Evolutionary conservation across 2,797 vertebrate species (phyloP).

Genomic region (Chelonia mydas): DNA sequence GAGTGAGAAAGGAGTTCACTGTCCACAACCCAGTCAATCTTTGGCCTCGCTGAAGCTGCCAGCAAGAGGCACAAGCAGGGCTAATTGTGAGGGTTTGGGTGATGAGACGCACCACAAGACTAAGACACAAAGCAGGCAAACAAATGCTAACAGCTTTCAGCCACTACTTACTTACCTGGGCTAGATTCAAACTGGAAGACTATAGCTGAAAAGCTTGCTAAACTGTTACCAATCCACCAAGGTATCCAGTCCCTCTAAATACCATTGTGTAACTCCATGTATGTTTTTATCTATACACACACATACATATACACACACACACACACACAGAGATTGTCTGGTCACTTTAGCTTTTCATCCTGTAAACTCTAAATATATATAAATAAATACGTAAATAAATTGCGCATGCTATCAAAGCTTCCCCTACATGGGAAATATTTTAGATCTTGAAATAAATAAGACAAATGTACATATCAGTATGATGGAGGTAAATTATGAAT

Average conservation of each 20-base stretch:
- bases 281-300: too few species aligned
- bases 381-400: not conserved
- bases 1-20: not conserved
- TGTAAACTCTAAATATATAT: not conserved
- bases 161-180: not conserved
- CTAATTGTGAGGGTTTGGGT: not conserved
- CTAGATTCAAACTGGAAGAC: not conserved
- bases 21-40: not conserved
- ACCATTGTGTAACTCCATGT: too few species aligned
- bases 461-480: not conserved
- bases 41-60: not conserved
- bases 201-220: not conserved
- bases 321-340: not conserved
- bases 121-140: not conserved
- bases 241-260: not conserved
- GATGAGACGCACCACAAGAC: not conserved
- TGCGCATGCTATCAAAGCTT: not conserved
- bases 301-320: accelerated
- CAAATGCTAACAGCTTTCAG: not conserved
- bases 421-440: not conserved
- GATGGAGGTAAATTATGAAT: not conserved
- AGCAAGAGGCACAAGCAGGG: not conserved
- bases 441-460: not conserved
- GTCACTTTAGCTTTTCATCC: not conserved
- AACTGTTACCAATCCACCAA: not conserved